Evolutionary conservation across 2,113 vertebrate species (phyloP).

Genomic region (Pygoscelis antarcticus): DNA sequence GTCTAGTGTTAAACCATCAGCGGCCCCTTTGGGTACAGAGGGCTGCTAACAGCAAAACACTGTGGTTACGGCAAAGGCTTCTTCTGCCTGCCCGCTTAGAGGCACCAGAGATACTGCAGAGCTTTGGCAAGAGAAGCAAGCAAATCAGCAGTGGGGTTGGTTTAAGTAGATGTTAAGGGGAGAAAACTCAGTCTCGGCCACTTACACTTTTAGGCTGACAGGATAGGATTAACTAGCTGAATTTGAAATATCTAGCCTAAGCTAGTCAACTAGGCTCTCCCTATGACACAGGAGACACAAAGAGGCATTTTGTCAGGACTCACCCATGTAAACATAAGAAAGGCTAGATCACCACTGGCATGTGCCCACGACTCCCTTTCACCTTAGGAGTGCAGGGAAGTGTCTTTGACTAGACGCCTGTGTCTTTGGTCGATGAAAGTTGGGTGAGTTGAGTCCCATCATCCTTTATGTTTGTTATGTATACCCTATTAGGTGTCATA

Average conservation of each 20-base stretch:
- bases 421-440: background rate
- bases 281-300: background rate
- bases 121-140: background rate
- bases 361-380: background rate
- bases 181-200: background rate
- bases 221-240: background rate
- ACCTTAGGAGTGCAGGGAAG: background rate
- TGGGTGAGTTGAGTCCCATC: background rate
- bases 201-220: background rate
- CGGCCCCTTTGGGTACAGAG: accelerated
- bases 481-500: background rate
- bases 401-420: background rate
- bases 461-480: background rate
- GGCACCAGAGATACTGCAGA: background rate
- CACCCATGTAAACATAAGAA: background rate
- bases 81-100: background rate
- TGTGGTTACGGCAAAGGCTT: background rate
- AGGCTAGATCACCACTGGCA: background rate
- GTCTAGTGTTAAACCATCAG: background rate
- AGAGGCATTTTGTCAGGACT: background rate
- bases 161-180: background rate
- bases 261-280: background rate
- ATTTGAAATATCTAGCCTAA: background rate
- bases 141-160: background rate
- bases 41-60: background rate